Base-by-base conservation (phyloP, 2,797 vertebrate genomes). In the Lacerta viridis region DNA sequence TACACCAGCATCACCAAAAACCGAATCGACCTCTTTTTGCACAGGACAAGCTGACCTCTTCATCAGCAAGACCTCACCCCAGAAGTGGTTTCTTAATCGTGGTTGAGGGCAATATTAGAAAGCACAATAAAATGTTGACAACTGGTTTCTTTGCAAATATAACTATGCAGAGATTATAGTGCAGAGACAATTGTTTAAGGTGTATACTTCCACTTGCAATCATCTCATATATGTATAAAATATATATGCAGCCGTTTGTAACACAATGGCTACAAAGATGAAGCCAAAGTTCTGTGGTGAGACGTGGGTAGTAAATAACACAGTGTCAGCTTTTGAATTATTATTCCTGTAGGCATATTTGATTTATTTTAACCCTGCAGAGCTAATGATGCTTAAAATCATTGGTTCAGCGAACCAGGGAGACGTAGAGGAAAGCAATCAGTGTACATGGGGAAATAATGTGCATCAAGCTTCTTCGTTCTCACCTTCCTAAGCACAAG, bases 321-420 rank as follows among this genome's bases (percentile, higher is more conserved):
- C 29, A 7, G 25, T 55, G 46, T 55, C n/a, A 15, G 29, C 78
- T 83, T 5, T 18, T 88, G 25, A 74, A 80, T 88, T 90, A 88
- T 86, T 83, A 33, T 55, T 72, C 69, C 84, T 79, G 36, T 55
- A 82, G 11, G 9, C 69, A 10, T 68, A 39, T 80, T 68, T 89
- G 87, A 84, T 80, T 72, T 80, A 80, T 80, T 74, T 87, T 84
- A 59, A 25, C 41, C 6, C 78, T 79, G 25, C 11, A 77, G 7
- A 90, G 68, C 10, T 33, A 89, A 13, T 77, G 4, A 61, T 41
- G n/a, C 25, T 13, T 86, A 61, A 50, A 15, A 72, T 72, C 68
- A 4, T 86, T 84, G 17, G 83, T 84, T 84, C 55, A 43, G 1
- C 66, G 64, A 59, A 27, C 46, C 43, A 68, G 33, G 46, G 33